These are phyloP conservation scores for Drymodes brunneopygia DNA, from an alignment of 2,113 vertebrate species.

Conservation along the genomic window DNA sequence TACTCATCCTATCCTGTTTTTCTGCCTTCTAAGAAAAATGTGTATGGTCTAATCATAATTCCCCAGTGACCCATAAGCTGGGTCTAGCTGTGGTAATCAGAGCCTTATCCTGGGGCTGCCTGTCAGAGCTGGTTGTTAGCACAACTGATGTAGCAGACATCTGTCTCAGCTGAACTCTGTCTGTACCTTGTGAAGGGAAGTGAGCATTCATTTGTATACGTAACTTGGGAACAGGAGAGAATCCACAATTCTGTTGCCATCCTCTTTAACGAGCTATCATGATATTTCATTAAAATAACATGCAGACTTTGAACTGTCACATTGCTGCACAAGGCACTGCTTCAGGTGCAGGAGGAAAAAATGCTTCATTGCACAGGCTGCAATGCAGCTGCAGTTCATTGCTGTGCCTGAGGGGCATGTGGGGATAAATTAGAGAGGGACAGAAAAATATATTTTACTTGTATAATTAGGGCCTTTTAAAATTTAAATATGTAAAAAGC, in stretches of 20 bases:
- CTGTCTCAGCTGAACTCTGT: slow-evolving; percentile 41
- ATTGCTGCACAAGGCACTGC: neutral
- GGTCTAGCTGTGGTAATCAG: slow-evolving; percentile 35
- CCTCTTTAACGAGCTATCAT: neutral
- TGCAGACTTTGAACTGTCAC: neutral
- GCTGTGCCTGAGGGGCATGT: neutral
- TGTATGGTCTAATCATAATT: slow-evolving; percentile 4
- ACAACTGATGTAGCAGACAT: slow-evolving; percentile 37
- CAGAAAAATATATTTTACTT: neutral
- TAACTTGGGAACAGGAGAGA: neutral
- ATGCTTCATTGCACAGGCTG: neutral
- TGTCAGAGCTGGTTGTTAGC: slow-evolving; percentile 31
- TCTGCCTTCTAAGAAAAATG: slow-evolving; percentile 44
- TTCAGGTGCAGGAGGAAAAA: neutral
- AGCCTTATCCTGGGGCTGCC: neutral
- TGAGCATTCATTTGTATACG: neutral
- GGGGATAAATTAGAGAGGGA: neutral
- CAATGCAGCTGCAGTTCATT: neutral
- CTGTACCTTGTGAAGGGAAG: slow-evolving; percentile 5
- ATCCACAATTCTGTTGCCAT: neutral
- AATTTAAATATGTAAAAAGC: neutral
- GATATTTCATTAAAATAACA: neutral
- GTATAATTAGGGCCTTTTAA: neutral
- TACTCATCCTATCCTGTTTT: slow-evolving; percentile 7
- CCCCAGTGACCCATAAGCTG: neutral